phyloP scores from a whole-genome alignment of 2,113 vertebrate genomes.

The Chrysochloris asiatica region DNA sequence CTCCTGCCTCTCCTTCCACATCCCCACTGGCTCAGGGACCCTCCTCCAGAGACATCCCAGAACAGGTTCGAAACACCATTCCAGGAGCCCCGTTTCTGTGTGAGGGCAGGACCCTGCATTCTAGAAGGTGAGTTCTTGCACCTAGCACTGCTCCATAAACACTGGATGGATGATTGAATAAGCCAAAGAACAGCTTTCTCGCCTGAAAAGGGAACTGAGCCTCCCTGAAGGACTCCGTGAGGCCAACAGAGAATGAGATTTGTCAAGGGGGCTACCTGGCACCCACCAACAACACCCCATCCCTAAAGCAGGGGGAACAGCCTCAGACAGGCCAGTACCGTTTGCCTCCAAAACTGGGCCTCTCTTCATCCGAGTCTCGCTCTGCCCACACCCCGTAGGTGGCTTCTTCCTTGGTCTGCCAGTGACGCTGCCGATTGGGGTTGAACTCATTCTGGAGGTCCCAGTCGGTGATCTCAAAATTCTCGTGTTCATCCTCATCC shows the following conservation, averaged over 20 bases:
- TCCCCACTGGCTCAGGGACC: neutral
- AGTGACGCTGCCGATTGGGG: slow-evolving; percentile 93
- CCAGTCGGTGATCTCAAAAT: slow-evolving; percentile 97
- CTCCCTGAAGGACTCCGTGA: neutral
- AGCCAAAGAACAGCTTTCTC: neutral
- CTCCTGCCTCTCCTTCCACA: neutral
- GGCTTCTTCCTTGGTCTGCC: slow-evolving; percentile 96
- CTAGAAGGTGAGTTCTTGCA: neutral
- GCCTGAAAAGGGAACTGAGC: neutral
- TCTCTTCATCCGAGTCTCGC: slow-evolving; percentile 94
- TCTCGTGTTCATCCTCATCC: slow-evolving; percentile 92
- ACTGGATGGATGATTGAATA: rapidly evolving
- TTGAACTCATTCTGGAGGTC: slow-evolving; percentile 98
- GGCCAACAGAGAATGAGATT: neutral
- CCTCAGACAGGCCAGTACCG: slow-evolving; percentile 77
- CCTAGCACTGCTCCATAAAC: rapidly evolving
- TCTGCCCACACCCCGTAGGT: slow-evolving; percentile 98
- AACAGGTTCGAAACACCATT: neutral
- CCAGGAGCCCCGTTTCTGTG: no score
- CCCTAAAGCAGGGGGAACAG: neutral
- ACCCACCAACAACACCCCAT: neutral
- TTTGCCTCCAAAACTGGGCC: slow-evolving; percentile 96
- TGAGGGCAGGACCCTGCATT: neutral
- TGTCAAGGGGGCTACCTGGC: neutral
- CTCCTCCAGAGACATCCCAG: neutral